phyloP scores from a whole-genome alignment of 1,140 invertebrate genomes.

The Elysia chlorotica region DNA sequence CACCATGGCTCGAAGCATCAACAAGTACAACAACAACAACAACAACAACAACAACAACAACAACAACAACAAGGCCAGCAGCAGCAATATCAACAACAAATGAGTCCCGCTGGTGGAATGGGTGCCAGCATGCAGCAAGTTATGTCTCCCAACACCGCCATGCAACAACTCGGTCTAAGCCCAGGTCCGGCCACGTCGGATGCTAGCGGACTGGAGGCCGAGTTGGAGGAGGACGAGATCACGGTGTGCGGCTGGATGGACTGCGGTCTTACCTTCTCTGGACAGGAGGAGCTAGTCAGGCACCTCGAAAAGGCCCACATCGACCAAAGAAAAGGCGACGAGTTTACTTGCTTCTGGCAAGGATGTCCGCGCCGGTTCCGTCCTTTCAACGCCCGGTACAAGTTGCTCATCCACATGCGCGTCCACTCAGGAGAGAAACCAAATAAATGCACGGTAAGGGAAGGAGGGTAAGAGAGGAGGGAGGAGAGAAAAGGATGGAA shows the following conservation, averaged over 20 bases:
- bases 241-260: conserved; percentile 80
- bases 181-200: too few species aligned
- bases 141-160: background rate
- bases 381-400: conserved; percentile 96
- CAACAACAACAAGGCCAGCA: background rate
- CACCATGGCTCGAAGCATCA: background rate
- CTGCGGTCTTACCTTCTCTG: conserved; percentile 78
- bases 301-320: conserved; percentile 93
- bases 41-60: too few species aligned
- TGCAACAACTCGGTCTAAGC: background rate
- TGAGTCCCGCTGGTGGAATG: background rate
- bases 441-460: conserved; percentile 90
- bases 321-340: conserved; percentile 82
- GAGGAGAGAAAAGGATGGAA: too few species aligned
- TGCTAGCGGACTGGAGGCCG: conserved; percentile 36
- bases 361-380: conserved; percentile 82
- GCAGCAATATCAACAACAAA: background rate
- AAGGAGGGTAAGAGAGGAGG: too few species aligned
- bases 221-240: conserved; percentile 47
- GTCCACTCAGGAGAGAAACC: conserved; percentile 96
- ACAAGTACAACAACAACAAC: background rate
- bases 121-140: background rate
- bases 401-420: conserved; percentile 93
- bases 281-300: conserved; percentile 79
- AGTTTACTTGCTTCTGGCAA: conserved; percentile 89